Percentiles rank a stretch among this genome's conserved stretches.
Evolutionary conservation across 2,797 vertebrate genomes (phyloP).

Genomic region (Protonibea diacanthus): DNA sequence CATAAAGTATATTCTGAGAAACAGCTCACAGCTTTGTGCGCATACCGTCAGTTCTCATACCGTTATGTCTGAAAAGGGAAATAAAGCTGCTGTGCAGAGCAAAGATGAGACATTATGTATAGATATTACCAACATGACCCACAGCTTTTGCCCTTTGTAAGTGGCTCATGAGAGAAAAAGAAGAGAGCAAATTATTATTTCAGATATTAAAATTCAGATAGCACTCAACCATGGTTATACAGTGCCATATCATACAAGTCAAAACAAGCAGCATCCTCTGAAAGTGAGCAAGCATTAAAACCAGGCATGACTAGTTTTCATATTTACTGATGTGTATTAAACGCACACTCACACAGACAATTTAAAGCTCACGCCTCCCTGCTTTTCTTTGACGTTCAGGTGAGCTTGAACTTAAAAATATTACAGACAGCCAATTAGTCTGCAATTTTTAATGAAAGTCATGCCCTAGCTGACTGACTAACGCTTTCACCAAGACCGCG

Average conservation of each 20-base stretch:
- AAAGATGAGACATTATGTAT: conserved; percentile 15
- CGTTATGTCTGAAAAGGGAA: conserved; percentile 9
- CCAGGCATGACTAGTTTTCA: conserved; percentile 14
- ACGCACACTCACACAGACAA: conserved; percentile 20
- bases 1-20: not conserved
- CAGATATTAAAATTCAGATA: conserved; percentile 18
- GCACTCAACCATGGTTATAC: not conserved
- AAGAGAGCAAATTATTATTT: conserved; percentile 6
- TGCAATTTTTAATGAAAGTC: conserved; percentile 52
- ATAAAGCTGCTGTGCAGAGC: conserved; percentile 14
- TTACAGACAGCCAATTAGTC: conserved; percentile 62
- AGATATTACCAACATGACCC: conserved; percentile 38
- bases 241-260: not conserved
- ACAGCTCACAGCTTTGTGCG: conserved; percentile 16
- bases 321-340: conserved; percentile 30
- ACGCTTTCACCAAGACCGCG: conserved; percentile 60
- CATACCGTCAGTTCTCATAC: conserved; percentile 10
- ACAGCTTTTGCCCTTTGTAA: conserved; percentile 31
- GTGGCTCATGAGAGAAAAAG: conserved; percentile 7
- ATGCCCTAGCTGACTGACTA: conserved; percentile 50
- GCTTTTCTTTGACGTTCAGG: conserved; percentile 6
- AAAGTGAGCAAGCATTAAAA: conserved; percentile 11
- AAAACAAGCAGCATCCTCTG: not conserved
- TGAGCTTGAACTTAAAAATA: conserved; percentile 43
- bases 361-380: conserved; percentile 15